phyloP scores from a whole-genome alignment of 1,140 invertebrate species.

The Odontomachus brunneus region DNA sequence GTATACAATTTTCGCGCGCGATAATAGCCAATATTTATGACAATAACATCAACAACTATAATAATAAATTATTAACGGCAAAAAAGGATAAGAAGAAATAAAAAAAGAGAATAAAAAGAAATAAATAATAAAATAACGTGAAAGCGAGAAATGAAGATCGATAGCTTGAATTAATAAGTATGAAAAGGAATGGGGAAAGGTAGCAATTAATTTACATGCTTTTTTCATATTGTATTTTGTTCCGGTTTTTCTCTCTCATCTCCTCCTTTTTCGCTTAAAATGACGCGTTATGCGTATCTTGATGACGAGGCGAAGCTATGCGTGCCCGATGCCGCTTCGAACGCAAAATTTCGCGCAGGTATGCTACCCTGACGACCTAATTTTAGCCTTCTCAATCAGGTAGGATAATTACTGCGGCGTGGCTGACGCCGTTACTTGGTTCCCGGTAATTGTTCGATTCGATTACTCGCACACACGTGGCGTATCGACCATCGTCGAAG shows the following conservation, averaged over 20 bases:
- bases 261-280: too few species aligned
- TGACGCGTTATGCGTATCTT: not conserved
- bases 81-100: too few species aligned
- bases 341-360: conserved; percentile 30
- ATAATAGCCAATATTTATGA: too few species aligned
- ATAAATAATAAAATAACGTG: too few species aligned
- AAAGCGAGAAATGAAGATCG: too few species aligned
- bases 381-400: conserved; percentile 9
- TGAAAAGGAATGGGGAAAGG: too few species aligned
- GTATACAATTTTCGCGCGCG: too few species aligned
- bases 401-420: conserved; percentile 14
- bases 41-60: too few species aligned
- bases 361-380: conserved; percentile 21
- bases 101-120: too few species aligned
- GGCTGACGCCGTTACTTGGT: not conserved
- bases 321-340: conserved; percentile 10
- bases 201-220: not conserved
- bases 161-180: too few species aligned
- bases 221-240: conserved; percentile 25
- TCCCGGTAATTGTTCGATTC: not conserved
- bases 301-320: conserved; percentile 13
- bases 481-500: not conserved
- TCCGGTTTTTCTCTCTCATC: not conserved
- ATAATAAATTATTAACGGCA: too few species aligned
- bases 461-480: not conserved